phyloP scores from a whole-genome alignment of 2,888 invertebrate species.

The Nasonia oneida region DNA sequence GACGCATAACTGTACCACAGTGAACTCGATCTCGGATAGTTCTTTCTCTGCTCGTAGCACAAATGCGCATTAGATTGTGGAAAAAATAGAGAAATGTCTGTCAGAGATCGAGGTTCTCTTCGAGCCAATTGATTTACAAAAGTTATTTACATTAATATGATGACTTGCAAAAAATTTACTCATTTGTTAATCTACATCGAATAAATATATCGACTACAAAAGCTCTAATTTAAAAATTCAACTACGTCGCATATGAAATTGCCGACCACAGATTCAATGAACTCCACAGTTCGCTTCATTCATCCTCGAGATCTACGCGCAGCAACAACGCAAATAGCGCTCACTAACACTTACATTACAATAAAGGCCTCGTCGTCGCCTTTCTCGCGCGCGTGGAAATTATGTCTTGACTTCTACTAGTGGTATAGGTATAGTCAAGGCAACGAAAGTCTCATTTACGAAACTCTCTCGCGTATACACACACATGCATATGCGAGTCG shows the following conservation, averaged over 20 bases:
- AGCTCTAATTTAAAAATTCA: not conserved
- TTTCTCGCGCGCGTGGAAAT: conserved; percentile 14
- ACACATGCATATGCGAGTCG: not conserved
- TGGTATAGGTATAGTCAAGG: not conserved
- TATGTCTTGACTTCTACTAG: conserved; percentile 27
- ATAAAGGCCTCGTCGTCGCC: not conserved
- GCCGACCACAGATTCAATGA: not conserved
- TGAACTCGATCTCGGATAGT: not conserved
- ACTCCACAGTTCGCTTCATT: not conserved
- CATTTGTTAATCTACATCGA: no score
- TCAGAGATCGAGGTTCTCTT: not conserved
- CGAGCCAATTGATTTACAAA: no score
- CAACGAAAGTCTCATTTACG: not conserved
- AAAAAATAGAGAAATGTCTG: not conserved
- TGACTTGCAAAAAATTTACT: no score
- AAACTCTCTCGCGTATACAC: not conserved
- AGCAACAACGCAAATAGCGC: not conserved
- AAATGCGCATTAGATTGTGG: not conserved
- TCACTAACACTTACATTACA: not conserved
- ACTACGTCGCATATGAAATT: not conserved
- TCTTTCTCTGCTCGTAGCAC: not conserved
- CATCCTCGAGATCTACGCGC: not conserved
- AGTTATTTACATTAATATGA: no score
- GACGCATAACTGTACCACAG: not conserved
- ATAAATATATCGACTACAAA: no score